phyloP scores from a whole-genome alignment of 2,888 invertebrate genomes.

The Pheosia gnoma region DNA sequence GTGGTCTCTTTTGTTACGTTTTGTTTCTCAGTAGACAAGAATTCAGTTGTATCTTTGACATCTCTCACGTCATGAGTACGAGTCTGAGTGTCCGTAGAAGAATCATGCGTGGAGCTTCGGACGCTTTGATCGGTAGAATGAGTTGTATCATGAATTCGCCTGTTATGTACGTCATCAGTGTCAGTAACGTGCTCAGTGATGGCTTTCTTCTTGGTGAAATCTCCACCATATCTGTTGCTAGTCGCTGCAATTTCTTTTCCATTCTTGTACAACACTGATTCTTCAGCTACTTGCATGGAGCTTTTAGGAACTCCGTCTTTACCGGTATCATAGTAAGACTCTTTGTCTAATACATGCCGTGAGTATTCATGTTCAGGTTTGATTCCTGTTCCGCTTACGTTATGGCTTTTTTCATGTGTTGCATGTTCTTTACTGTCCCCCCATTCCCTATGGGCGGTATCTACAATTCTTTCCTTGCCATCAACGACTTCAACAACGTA shows the following conservation, averaged over 20 bases:
- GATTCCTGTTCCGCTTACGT: slow-evolving; percentile 81
- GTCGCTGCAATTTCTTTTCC: slow-evolving; percentile 77
- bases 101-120: slow-evolving; percentile 53
- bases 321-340: slow-evolving; percentile 83
- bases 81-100: slow-evolving; percentile 56
- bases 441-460: slow-evolving; percentile 84
- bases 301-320: slow-evolving; percentile 81
- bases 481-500: slow-evolving; percentile 86
- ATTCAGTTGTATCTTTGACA: slow-evolving; percentile 63
- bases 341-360: slow-evolving; percentile 81
- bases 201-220: slow-evolving; percentile 73
- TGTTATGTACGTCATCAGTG: slow-evolving; percentile 54
- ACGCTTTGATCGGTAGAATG: slow-evolving; percentile 44
- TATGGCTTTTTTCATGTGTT: slow-evolving; percentile 81
- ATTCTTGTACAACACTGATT: slow-evolving; percentile 72
- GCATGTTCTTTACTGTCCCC: slow-evolving; percentile 79
- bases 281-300: slow-evolving; percentile 68
- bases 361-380: slow-evolving; percentile 84
- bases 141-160: slow-evolving; percentile 50
- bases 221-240: slow-evolving; percentile 72
- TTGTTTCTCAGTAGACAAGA: slow-evolving; percentile 75
- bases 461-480: slow-evolving; percentile 85
- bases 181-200: slow-evolving; percentile 66
- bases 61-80: slow-evolving; percentile 56
- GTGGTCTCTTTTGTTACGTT: slow-evolving; percentile 74